A percentile compares a stretch with the other conserved stretches of the same genome.
These are phyloP conservation scores for Leptopilina clavipes DNA, from an alignment of 1,140 invertebrate genomes.

Conservation along the genomic window DNA sequence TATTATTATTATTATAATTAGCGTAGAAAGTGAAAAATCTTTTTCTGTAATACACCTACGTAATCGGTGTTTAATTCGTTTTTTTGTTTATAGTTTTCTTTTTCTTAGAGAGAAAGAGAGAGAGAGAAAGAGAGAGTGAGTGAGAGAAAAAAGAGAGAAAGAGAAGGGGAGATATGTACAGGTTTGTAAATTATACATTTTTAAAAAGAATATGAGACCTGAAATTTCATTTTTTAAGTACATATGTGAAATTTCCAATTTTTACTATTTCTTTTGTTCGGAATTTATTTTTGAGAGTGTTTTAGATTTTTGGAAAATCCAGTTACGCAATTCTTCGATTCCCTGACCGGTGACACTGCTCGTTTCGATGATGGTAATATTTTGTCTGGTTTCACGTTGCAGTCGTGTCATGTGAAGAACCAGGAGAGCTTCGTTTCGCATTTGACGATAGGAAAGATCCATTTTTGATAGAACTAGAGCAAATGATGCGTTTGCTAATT, in stretches of 20 bases:
- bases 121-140: too few relatives aligned
- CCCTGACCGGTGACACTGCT: conserved; percentile 84
- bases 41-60: too few relatives aligned
- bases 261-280: neutral
- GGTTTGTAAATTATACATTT: neutral
- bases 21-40: too few relatives aligned
- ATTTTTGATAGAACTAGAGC: conserved; percentile 86
- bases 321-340: conserved; percentile 79
- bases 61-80: too few relatives aligned
- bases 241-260: too few relatives aligned
- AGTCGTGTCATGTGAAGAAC: conserved; percentile 84
- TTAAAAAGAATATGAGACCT: neutral
- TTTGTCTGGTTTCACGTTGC: conserved; percentile 79
- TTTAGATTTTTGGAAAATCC: conserved; percentile 70
- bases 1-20: too few relatives aligned
- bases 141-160: too few relatives aligned
- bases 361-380: conserved; percentile 81
- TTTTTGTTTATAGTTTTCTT: too few relatives aligned
- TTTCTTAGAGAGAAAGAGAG: too few relatives aligned
- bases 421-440: conserved; percentile 86
- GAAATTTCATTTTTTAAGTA: too few relatives aligned
- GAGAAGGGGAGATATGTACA: too few relatives aligned
- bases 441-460: conserved; percentile 87
- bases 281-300: neutral
- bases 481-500: conserved; percentile 79